A percentile compares a stretch with the other conserved stretches of the same genome.
Conservation (phyloP, 2,797 vertebrate genomes). For the Acestrorhynchus altus region DNA sequence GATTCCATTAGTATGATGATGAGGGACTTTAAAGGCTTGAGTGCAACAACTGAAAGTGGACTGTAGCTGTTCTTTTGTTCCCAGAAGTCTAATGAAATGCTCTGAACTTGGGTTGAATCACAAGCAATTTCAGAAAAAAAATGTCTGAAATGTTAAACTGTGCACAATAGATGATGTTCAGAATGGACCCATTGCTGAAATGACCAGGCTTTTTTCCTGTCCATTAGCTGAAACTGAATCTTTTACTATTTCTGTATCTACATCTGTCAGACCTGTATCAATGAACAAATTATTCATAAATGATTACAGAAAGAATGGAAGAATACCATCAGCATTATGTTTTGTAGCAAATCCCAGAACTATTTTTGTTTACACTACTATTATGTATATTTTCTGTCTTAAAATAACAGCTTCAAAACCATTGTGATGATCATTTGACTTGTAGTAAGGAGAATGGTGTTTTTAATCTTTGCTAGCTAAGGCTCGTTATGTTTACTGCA, state of each 20-base stretch:
- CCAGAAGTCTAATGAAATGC: neutral
- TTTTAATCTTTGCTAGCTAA: too few species aligned
- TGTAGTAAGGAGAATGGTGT: too few species aligned
- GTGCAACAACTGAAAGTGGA: neutral
- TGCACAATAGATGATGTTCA: neutral
- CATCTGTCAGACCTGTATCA: too few species aligned
- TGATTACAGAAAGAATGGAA: neutral
- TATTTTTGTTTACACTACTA: too few species aligned
- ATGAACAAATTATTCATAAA: too few species aligned
- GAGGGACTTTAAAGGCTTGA: neutral
- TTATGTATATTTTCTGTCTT: too few species aligned
- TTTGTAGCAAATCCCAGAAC: too few species aligned
- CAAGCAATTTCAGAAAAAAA: neutral
- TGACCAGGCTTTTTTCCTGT: neutral
- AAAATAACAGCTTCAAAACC: too few species aligned
- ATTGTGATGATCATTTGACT: too few species aligned
- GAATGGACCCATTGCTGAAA: neutral
- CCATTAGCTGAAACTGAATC: neutral
- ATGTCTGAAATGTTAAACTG: neutral
- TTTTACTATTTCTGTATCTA: neutral
- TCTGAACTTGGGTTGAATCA: neutral
- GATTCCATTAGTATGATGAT: neutral
- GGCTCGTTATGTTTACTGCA: too few species aligned
- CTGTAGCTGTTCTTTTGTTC: neutral
- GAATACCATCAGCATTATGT: too few species aligned